Evolutionary conservation across 2,113 vertebrate genomes (phyloP), one percentile per base, ranked within the genome.

Genomic region (Chamaea fasciata): DNA sequence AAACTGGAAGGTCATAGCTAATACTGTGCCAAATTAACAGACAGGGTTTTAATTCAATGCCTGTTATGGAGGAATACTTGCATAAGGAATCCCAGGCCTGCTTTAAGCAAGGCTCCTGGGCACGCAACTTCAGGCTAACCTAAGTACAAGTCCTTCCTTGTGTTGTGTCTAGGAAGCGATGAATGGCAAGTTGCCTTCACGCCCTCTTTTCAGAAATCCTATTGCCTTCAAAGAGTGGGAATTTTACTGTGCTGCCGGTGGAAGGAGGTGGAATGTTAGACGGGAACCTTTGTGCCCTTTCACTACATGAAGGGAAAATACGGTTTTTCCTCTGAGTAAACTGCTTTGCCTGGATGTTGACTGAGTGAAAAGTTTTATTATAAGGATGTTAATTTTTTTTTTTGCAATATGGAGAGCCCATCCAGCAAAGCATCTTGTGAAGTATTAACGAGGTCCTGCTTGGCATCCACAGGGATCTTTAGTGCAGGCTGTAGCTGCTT

Each of bases 11-110:
- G 49, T 80, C 73, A 17, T 15, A n/a, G 80, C 76, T 83, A 89
- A 90, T 93, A 30, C 63, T 64, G 74, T 28, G 89, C 71, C 91
- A 90, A 65, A 92, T 95, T 57, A 90, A 74, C 76, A 95, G 89
- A 6, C 11, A 41, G 41, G 30, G 31, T 13, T 89, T 94, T 91
- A 69, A 57, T 77, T 73, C 63, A 56, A 41, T 76, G 41, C 39
- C 76, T 23, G 80, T 57, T 88, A 67, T 15, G 57, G 70, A 56
- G 52, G 89, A 95, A 71, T 71, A 57, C 56, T 90, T 93, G 57
- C 44, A 55, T n/a, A 42, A 88, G 53, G 86, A 88, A 82, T 94
- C 65, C 37, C 1, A 1, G 71, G 77, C 24, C 55, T 77, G 83
- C 86, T 92, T 57, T 35, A 35, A 65, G 89, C 83, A 37, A 64